phyloP scores from a whole-genome alignment of 2,888 invertebrate species.

The Leptura quadrifasciata region DNA sequence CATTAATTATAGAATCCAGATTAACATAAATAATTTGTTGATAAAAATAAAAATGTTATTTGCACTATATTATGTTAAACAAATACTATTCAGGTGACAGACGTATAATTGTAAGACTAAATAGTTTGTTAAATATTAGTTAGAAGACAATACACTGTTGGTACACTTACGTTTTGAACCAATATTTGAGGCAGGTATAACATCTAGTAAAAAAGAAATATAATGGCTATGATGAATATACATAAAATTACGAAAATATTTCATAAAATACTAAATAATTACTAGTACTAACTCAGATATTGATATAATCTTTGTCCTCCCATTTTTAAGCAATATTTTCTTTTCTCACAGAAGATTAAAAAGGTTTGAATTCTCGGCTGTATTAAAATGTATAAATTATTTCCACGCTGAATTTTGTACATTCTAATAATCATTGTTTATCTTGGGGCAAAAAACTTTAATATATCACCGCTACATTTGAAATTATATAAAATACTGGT shows the following conservation, averaged over 20 bases:
- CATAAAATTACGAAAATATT: neutral
- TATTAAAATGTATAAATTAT: neutral
- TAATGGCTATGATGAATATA: neutral
- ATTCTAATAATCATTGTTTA: neutral
- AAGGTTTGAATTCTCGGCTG: neutral
- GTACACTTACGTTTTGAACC: conserved; percentile 25
- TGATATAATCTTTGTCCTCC: neutral
- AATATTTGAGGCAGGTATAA: conserved; percentile 22
- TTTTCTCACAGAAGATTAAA: neutral
- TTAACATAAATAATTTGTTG: neutral
- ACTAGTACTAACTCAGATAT: conserved; percentile 3
- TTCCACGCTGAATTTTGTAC: neutral
- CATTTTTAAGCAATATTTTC: neutral
- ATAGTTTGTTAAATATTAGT: neutral
- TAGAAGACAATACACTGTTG: neutral
- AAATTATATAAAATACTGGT: neutral
- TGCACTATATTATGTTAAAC: neutral
- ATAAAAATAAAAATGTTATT: neutral
- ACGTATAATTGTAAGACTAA: neutral
- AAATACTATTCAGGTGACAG: neutral
- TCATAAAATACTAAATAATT: neutral
- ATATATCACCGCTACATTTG: neutral
- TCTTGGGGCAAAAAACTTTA: neutral
- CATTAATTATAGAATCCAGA: neutral
- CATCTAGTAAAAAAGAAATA: conserved; percentile 22